Evolutionary conservation across 2,113 vertebrate species (phyloP).

Genomic region (Lonchura striata): DNA sequence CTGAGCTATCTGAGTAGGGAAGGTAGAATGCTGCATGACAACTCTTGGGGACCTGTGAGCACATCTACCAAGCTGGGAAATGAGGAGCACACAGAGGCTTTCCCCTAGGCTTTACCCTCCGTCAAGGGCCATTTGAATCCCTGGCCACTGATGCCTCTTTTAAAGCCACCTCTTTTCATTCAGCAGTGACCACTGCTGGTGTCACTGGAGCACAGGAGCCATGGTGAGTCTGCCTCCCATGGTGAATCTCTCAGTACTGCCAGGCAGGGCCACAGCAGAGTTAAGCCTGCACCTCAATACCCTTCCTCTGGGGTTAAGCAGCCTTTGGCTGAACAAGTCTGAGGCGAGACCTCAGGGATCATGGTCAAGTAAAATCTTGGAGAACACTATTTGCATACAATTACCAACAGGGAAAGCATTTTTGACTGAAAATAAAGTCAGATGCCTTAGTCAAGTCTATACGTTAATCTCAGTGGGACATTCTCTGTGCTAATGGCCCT

Average conservation of each 20-base stretch:
- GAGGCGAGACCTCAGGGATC: background rate
- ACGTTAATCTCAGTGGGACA: background rate
- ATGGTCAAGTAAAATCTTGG: background rate
- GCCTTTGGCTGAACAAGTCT: background rate
- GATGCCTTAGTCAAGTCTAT: background rate
- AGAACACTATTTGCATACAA: background rate
- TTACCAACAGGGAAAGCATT: background rate
- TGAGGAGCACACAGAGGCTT: background rate
- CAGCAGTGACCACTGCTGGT: background rate
- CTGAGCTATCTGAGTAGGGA: background rate
- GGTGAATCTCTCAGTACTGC: background rate
- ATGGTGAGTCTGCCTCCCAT: background rate
- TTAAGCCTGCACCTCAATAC: rapidly evolving
- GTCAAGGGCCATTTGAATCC: background rate
- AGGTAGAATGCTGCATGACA: background rate
- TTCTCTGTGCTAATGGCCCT: background rate
- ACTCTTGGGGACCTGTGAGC: background rate
- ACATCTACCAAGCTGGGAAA: background rate
- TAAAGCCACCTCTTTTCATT: background rate
- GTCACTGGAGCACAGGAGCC: background rate
- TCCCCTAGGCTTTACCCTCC: background rate
- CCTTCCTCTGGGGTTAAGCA: background rate
- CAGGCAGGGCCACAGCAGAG: background rate
- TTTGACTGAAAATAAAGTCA: background rate
- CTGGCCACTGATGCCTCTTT: background rate